Conservation (phyloP, 2,888 invertebrate species). For the Melieria omissa region DNA sequence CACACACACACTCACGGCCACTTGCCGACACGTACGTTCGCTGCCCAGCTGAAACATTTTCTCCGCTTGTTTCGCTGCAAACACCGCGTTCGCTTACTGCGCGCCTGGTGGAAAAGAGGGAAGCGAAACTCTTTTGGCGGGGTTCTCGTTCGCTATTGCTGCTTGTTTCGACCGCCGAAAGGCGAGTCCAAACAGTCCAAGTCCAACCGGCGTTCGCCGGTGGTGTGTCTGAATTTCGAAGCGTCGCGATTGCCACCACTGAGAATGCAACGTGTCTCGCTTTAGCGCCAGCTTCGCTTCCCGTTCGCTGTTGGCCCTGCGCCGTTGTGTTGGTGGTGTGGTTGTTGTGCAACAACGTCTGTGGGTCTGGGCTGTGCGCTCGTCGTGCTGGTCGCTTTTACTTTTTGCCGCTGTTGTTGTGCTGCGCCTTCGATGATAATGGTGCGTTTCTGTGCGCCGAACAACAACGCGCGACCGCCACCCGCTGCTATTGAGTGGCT, state of each 20-base stretch:
- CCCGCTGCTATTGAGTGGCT: no score
- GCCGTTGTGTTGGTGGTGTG: not conserved
- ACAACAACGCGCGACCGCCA: no score
- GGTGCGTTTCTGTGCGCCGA: not conserved
- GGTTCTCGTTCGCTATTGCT: slow-evolving; percentile 61
- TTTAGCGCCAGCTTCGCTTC: slow-evolving; percentile 14
- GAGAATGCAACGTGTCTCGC: slow-evolving; percentile 15
- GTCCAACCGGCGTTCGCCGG: slow-evolving; percentile 45
- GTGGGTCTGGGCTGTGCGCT: not conserved
- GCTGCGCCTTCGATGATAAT: not conserved
- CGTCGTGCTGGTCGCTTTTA: not conserved
- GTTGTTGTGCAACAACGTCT: not conserved
- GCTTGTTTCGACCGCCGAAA: slow-evolving; percentile 39
- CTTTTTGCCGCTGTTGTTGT: not conserved
- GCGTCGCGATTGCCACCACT: slow-evolving; percentile 14
- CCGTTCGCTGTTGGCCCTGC: slow-evolving; percentile 32
- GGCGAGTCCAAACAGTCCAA: slow-evolving; percentile 36
- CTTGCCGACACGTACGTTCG: slow-evolving; percentile 38
- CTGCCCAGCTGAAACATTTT: slow-evolving; percentile 27
- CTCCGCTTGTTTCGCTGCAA: slow-evolving; percentile 51
- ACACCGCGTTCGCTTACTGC: slow-evolving; percentile 52
- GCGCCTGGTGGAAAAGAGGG: slow-evolving; percentile 67
- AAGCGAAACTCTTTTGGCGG: slow-evolving; percentile 68
- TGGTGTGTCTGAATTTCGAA: slow-evolving; percentile 36
- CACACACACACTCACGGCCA: not conserved